Evolutionary conservation across 2,888 invertebrate species (phyloP), one percentile per base, ranked within the genome.

Genomic region (Chymomyza caudatula): DNA sequence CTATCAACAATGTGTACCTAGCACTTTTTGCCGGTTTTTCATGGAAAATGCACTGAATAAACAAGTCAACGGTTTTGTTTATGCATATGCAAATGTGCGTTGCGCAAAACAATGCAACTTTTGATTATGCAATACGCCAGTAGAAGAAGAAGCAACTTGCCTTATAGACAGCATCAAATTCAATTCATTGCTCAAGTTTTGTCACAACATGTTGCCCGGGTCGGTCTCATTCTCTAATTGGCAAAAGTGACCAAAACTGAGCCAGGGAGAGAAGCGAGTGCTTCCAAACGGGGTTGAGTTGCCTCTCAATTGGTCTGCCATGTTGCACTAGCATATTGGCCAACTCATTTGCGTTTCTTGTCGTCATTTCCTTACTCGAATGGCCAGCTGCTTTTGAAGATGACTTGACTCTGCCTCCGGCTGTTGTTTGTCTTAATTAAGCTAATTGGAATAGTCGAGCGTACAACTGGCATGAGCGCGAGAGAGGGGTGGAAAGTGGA

Each of bases 1-100:
- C 37, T 63, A 65, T 63, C 43, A 52, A 52, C 54, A 66, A 66
- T 67, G 66, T 66, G 54, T 66, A 61, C 57, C 58, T 44, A 57
- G 60, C 47, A 60, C 57, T 65, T 37, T 53, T 37, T 47, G 37
- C 22, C 29, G 2, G 4, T 29, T 43, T 43, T 15, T 4, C 15
- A 37, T 49, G 42, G 53, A 4, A 58, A 64, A 61, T 44, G 42
- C 47, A 57, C 49, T 43, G 52, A 59, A 68, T 62, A 68, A 66
- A 59, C 53, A 60, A 62, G 55, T 59, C 58, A 23, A 58, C 57
- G 54, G 25, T 57, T 23, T 17, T 53, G 54, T 4, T 15, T 42
- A 13, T 49, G 8, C 47, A 22, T 59, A 51, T 52, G 59, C 13
- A 63, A 52, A 52, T 63, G n/a, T n/a, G 22, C 22, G 4, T 51